A percentile compares a stretch with the other conserved stretches of the same genome.
Evolutionary conservation across 2,113 vertebrate genomes (phyloP).

Genomic region (Sceloporus tristichus): DNA sequence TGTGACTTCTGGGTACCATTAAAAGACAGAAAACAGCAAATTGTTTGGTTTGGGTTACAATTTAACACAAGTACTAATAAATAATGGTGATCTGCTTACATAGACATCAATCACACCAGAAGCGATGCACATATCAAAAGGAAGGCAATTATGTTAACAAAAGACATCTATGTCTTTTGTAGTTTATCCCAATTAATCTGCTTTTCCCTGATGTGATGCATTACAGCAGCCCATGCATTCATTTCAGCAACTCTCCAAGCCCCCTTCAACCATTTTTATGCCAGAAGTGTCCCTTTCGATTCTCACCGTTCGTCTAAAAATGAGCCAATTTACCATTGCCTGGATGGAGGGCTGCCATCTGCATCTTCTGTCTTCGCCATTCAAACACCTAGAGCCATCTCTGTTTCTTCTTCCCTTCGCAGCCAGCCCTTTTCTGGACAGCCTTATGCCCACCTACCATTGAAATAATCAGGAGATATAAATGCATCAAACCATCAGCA

Average conservation of each 20-base stretch:
- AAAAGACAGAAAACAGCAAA: neutral
- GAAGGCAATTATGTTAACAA: neutral
- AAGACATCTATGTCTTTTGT: neutral
- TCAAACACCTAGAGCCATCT: neutral
- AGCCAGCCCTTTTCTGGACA: neutral
- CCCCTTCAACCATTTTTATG: neutral
- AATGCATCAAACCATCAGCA: conserved; percentile 73
- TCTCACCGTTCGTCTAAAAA: neutral
- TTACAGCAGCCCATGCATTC: neutral
- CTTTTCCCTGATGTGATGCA: neutral
- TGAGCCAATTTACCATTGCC: neutral
- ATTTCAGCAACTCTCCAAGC: neutral
- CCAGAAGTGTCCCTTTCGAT: neutral
- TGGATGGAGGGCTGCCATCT: neutral
- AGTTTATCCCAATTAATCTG: neutral
- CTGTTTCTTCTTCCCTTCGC: neutral
- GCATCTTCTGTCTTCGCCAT: neutral
- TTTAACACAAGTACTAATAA: neutral
- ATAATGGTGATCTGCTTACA: neutral
- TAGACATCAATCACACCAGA: neutral
- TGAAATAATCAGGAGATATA: conserved; percentile 77
- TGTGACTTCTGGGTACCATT: neutral
- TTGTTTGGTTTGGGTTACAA: neutral
- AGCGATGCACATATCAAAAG: neutral
- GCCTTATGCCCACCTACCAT: conserved; percentile 46